Evolutionary conservation across 2,888 invertebrate species (phyloP).

Genomic region (Nomada lathburiana): DNA sequence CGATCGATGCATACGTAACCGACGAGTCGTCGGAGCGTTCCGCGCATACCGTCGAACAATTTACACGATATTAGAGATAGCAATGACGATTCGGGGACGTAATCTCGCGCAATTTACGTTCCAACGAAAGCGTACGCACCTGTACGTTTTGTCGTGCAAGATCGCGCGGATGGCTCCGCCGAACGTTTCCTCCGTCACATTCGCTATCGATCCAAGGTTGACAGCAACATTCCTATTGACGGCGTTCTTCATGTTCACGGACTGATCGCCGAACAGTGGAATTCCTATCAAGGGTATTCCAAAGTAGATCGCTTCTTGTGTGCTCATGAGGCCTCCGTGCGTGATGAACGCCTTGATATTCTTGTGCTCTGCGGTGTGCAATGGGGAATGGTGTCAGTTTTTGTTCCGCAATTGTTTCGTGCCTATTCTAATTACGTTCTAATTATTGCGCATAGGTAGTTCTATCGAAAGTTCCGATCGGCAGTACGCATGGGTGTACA

Average conservation of each 20-base stretch:
- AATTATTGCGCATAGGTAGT: too few species aligned
- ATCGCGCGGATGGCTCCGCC: slow-evolving; percentile 66
- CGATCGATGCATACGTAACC: too few species aligned
- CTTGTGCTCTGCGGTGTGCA: slow-evolving; percentile 73
- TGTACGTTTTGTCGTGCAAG: slow-evolving; percentile 66
- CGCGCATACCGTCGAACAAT: too few species aligned
- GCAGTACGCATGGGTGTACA: too few species aligned
- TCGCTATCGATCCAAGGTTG: slow-evolving; percentile 40
- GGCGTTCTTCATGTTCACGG: slow-evolving; percentile 64
- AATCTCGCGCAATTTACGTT: too few species aligned
- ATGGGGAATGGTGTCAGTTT: background rate
- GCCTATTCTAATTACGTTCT: background rate
- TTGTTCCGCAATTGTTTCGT: background rate
- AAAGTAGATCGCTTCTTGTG: slow-evolving; percentile 74
- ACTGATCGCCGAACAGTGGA: slow-evolving; percentile 79
- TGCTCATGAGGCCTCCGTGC: slow-evolving; percentile 79
- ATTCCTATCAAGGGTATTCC: slow-evolving; percentile 78
- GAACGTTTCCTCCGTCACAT: slow-evolving; percentile 70
- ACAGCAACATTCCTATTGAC: slow-evolving; percentile 65
- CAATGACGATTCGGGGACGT: too few species aligned
- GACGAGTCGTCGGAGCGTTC: too few species aligned
- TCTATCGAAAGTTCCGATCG: too few species aligned
- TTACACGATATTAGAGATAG: too few species aligned
- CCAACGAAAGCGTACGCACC: slow-evolving; percentile 54
- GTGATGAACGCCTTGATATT: slow-evolving; percentile 78